Base-by-base conservation (phyloP, 2,797 vertebrate species). In the Clarias pachynema region DNA sequence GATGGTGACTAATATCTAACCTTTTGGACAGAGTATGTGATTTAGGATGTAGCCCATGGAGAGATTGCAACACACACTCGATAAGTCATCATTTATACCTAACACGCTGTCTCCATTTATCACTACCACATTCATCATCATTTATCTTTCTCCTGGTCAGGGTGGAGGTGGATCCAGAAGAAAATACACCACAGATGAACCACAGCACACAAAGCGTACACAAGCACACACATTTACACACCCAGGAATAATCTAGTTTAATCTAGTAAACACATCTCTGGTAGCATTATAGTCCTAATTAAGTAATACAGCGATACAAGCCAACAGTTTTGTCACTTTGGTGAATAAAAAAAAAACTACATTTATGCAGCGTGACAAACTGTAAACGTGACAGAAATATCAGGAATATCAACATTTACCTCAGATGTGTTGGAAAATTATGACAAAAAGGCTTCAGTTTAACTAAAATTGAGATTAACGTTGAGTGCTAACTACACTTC, bases 71-170 rank as follows among this genome's bases (percentile, higher is more conserved):
- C 26, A 31, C 74, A 78, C 12, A 15, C 24, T 26, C 34, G 6
- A 57, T 2, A 40, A 8, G 22, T 63, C 78, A 79, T 79, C 37
- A 65, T 44, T 79, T 79, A 79, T 44, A 29, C 37, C 37, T 29
- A 79, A 79, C 78, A 40, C 59, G 44, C 34, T 44, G 59, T 62
- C 34, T 79, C 59, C 24, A 62, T 40, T 24, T 79, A 16, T 59
- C 2, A 6, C 59, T 10, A 63, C 22, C 18, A 40, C 77, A 79
- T 79, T 79, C 7, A 79, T 65, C 37, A 79, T 63, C 60, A 29
- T 79, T 79, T 63, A 79, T 79, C 78, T 79, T 79, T 59, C 63
- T 65, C 8, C 60, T 44, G 34, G 78, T 49, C 78, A 26, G n/a
- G 60, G 15, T 79, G 60, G 59, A 62, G 75, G 75, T 40, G 57